A percentile compares a stretch with the other conserved stretches of the same genome.
Conservation (phyloP, 1,140 invertebrate genomes). For the Drosophila arawakana region DNA sequence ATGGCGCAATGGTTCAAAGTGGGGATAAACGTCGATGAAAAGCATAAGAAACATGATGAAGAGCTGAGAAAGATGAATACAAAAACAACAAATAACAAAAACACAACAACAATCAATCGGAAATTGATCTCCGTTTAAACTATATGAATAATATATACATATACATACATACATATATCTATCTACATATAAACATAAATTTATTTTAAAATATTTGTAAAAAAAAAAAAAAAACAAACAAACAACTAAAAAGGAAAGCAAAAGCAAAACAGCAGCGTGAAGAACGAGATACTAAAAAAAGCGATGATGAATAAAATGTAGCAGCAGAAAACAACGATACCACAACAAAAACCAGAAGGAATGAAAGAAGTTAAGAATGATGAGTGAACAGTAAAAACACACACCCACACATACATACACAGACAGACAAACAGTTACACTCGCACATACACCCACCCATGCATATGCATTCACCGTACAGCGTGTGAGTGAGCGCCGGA, state of each 20-base stretch:
- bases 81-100: constrained; percentile 31
- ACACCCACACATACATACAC: constrained; percentile 10
- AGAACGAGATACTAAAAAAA: background rate
- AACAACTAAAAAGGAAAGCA: constrained; percentile 20
- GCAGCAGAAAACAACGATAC: constrained; percentile 17
- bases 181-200: constrained; percentile 64
- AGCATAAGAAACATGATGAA: constrained; percentile 1
- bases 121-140: constrained; percentile 76
- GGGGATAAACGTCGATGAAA: constrained; percentile 12
- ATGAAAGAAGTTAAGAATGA: constrained; percentile 17
- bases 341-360: constrained; percentile 17
- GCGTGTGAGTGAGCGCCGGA: background rate
- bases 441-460: constrained; percentile 8
- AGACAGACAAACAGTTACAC: background rate
- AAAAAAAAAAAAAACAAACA: constrained; percentile 37
- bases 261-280: constrained; percentile 21
- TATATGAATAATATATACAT: constrained; percentile 69
- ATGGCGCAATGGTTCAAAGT: constrained; percentile 4
- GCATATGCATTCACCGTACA: background rate
- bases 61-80: constrained; percentile 15
- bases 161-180: constrained; percentile 44
- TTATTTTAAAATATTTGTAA: constrained; percentile 75
- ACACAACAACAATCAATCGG: constrained; percentile 64
- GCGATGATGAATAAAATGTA: background rate
- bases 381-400: constrained; percentile 23